These are phyloP conservation scores for Tympanoctomys barrerae DNA, from an alignment of 2,797 vertebrate genomes.

Conservation along the genomic window DNA sequence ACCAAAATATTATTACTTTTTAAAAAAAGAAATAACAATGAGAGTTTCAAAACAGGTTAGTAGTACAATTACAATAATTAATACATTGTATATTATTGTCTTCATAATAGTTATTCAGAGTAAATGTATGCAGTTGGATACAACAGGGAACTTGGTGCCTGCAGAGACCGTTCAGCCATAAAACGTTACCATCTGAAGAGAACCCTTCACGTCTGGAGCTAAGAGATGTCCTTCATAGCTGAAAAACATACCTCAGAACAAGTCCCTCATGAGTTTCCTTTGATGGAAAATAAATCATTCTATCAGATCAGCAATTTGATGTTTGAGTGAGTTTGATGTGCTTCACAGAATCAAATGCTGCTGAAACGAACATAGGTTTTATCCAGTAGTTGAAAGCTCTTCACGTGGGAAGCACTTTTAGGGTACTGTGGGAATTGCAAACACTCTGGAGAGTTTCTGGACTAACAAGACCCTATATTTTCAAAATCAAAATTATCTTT, in stretches of 20 bases:
- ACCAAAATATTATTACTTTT: too few relatives aligned
- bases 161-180: conserved; percentile 94
- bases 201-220: conserved; percentile 52
- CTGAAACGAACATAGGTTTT: conserved; percentile 29
- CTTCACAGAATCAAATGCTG: conserved; percentile 77
- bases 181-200: conserved; percentile 65
- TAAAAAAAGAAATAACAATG: too few relatives aligned
- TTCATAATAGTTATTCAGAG: too few relatives aligned
- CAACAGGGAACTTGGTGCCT: conserved; percentile 97
- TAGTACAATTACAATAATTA: too few relatives aligned
- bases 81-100: too few relatives aligned
- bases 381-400: conserved; percentile 69
- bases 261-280: conserved; percentile 77
- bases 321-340: conserved; percentile 82
- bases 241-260: conserved; percentile 81
- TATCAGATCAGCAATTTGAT: conserved; percentile 79
- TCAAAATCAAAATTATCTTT: conserved; percentile 59
- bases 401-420: conserved; percentile 69
- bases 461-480: conserved; percentile 10
- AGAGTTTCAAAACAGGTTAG: too few relatives aligned
- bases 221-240: conserved; percentile 70
- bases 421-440: conserved; percentile 56
- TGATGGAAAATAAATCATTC: conserved; percentile 86
- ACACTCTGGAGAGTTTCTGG: conserved; percentile 37
- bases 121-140: conserved; percentile 99